Conservation (phyloP, 2,113 vertebrate species). For the Gymnogyps californianus region DNA sequence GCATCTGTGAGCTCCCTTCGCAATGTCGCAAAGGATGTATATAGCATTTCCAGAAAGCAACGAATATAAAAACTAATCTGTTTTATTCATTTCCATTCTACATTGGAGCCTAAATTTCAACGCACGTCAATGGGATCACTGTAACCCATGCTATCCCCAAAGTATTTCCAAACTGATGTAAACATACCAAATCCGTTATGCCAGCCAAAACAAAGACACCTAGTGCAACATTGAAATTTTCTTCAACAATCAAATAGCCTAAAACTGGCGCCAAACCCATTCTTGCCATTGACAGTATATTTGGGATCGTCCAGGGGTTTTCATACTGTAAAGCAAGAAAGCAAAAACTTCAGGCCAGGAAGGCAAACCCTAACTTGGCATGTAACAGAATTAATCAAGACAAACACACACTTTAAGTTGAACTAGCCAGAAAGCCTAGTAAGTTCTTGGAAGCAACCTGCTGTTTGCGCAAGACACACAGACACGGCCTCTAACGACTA, state of each 20-base stretch:
- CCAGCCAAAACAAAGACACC: conserved; percentile 91
- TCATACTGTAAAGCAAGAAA: conserved; percentile 81
- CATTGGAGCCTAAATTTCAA: fast-evolving
- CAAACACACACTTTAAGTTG: fast-evolving
- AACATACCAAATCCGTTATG: conserved; percentile 91
- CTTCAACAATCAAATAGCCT: conserved; percentile 89
- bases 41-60: background rate
- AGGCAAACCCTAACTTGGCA: background rate
- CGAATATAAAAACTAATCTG: fast-evolving
- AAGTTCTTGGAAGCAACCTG: fast-evolving
- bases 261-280: conserved; percentile 90
- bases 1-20: background rate
- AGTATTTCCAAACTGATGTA: fast-evolving
- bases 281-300: conserved; percentile 90
- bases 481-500: fast-evolving
- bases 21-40: fast-evolving
- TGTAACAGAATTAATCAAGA: fast-evolving
- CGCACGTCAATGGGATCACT: fast-evolving
- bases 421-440: fast-evolving
- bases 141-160: fast-evolving
- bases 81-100: background rate
- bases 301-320: conserved; percentile 98
- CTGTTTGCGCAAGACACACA: fast-evolving
- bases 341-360: background rate
- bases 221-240: conserved; percentile 88